phyloP scores from a whole-genome alignment of 2,113 vertebrate species.

The Megaceryle torquata region DNA sequence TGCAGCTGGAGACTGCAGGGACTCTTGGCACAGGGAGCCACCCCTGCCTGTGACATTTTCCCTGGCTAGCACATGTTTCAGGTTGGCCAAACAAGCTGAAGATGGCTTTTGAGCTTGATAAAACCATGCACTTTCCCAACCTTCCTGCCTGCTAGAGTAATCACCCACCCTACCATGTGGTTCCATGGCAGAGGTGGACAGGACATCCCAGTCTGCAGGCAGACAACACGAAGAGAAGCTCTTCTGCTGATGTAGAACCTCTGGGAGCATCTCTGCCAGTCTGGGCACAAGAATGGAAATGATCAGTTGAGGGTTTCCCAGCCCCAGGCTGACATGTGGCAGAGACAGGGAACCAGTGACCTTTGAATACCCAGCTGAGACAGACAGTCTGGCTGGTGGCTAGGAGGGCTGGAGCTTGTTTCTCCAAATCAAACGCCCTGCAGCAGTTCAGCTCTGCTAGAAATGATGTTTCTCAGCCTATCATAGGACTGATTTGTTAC shows the following conservation, averaged over 20 bases:
- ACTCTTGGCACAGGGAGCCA: neutral
- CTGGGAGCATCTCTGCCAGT: neutral
- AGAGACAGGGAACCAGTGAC: neutral
- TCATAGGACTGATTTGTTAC: neutral
- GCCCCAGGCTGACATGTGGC: neutral
- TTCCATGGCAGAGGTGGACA: neutral
- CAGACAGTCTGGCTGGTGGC: neutral
- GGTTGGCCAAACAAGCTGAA: neutral
- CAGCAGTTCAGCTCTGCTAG: neutral
- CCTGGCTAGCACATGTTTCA: neutral
- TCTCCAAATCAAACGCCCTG: neutral
- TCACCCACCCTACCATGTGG: neutral
- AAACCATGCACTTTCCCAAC: neutral
- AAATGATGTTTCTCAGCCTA: neutral
- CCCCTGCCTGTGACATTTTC: neutral
- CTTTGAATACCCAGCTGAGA: neutral
- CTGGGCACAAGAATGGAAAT: neutral
- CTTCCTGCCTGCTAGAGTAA: neutral
- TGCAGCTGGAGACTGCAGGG: fast-evolving
- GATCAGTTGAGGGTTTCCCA: neutral
- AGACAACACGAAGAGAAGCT: neutral
- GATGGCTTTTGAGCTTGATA: neutral
- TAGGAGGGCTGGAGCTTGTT: neutral
- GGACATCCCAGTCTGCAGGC: neutral
- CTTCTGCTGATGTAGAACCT: neutral